A percentile compares a stretch with the other conserved stretches of the same genome.
phyloP scores from a whole-genome alignment of 2,113 vertebrate genomes.

The Connochaetes taurinus region DNA sequence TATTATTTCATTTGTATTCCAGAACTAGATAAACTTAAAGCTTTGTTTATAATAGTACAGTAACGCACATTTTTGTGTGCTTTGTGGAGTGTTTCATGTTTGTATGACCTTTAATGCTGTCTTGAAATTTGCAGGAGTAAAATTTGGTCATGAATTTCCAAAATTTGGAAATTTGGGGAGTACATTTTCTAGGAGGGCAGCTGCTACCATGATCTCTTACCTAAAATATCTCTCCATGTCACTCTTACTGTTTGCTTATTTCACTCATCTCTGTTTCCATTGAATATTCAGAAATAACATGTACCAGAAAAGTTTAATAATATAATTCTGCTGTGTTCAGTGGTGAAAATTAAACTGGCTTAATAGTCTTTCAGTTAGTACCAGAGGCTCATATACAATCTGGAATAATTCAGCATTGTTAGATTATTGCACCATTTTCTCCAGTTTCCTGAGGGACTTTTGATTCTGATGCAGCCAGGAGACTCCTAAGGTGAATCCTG shows the following conservation, averaged over 20 bases:
- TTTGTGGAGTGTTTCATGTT: not conserved
- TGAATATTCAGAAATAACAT: not conserved
- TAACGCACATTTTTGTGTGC: not conserved
- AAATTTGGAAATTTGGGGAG: not conserved
- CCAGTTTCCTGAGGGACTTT: not conserved
- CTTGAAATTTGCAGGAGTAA: not conserved
- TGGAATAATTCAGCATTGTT: not conserved
- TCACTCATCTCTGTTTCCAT: not conserved
- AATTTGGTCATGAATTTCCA: constrained; percentile 16
- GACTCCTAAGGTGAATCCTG: not conserved
- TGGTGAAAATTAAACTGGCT: constrained; percentile 12
- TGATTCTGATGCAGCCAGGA: not conserved
- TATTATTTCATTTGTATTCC: constrained; percentile 1
- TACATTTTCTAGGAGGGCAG: not conserved
- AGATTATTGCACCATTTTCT: not conserved
- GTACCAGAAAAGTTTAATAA: not conserved
- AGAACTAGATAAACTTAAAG: not conserved
- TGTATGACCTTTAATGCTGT: not conserved
- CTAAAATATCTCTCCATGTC: not conserved
- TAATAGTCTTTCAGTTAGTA: not conserved
- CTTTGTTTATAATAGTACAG: not conserved
- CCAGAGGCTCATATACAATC: not conserved
- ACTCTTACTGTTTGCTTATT: not conserved
- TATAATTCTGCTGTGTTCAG: not conserved
- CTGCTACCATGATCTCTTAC: not conserved